Conservation (phyloP, 2,113 vertebrate species). For the Centrocercus urophasianus region DNA sequence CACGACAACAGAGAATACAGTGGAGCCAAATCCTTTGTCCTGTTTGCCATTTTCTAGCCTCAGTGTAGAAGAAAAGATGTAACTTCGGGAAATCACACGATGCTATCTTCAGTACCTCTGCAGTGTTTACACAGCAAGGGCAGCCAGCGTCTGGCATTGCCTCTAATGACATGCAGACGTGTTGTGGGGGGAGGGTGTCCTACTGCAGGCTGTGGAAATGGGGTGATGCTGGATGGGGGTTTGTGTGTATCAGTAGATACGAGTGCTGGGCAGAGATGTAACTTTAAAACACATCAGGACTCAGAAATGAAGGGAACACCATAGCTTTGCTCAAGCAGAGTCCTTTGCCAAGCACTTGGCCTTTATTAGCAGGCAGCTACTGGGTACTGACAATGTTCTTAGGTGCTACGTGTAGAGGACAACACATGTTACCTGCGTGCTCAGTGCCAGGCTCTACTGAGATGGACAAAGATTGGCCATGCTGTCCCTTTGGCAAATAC, state of each 20-base stretch:
- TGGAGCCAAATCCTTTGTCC: constrained; percentile 10
- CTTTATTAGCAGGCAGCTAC: not conserved
- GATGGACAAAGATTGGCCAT: not conserved
- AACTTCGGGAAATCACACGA: constrained; percentile 8
- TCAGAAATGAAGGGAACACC: not conserved
- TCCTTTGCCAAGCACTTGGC: not conserved
- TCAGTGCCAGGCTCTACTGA: not conserved
- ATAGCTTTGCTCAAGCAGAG: not conserved
- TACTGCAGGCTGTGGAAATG: not conserved
- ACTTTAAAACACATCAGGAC: not conserved
- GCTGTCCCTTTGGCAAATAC: not conserved
- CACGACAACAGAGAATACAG: not conserved
- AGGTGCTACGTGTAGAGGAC: not conserved
- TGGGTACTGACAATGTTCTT: not conserved
- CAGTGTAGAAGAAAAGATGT: not conserved
- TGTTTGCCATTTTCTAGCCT: constrained; percentile 15
- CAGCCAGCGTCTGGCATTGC: not conserved
- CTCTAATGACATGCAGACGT: rapidly evolving
- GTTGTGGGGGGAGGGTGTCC: not conserved
- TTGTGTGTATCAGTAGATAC: not conserved
- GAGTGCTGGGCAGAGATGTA: not conserved
- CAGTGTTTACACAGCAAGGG: not conserved
- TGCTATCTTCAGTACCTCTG: not conserved
- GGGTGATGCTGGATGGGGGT: not conserved
- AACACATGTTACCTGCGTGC: not conserved